These are phyloP conservation scores for Rhea americana DNA, from an alignment of 2,113 vertebrate species.

Conservation along the genomic window DNA sequence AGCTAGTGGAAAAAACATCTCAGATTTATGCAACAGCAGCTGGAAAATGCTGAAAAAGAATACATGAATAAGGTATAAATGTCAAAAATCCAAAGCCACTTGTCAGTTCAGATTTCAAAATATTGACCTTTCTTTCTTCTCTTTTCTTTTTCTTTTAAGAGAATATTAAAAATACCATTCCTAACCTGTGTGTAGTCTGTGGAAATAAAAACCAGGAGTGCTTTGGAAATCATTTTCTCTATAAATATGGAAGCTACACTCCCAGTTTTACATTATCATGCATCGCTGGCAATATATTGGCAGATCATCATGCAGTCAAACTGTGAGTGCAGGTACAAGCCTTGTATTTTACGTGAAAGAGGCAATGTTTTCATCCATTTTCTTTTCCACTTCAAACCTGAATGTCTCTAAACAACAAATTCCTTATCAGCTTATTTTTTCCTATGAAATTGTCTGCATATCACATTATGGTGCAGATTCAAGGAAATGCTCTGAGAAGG, in stretches of 20 bases:
- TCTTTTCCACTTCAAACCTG: not conserved
- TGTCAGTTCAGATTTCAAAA: slow-evolving; percentile 48
- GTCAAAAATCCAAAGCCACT: not conserved
- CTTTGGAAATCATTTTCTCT: not conserved
- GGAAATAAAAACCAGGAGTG: slow-evolving; percentile 41
- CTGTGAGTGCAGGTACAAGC: not conserved
- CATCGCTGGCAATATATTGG: not conserved
- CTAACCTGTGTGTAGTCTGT: slow-evolving; percentile 13
- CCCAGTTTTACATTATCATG: not conserved
- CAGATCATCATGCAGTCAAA: not conserved
- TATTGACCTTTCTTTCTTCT: not conserved
- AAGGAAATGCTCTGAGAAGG: not conserved
- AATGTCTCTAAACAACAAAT: not conserved
- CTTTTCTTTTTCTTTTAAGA: not conserved
- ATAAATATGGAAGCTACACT: not conserved
- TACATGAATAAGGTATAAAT: slow-evolving; percentile 25
- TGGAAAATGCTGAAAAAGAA: slow-evolving; percentile 17
- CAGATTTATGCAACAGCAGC: slow-evolving; percentile 39
- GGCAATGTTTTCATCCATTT: not conserved
- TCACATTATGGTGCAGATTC: not conserved
- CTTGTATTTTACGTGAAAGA: not conserved
- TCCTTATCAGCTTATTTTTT: not conserved
- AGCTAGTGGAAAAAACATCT: not conserved
- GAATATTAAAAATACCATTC: slow-evolving; percentile 37
- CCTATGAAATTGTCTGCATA: not conserved